Conservation (phyloP, 2,797 vertebrate species). For the Miichthys miiuy region DNA sequence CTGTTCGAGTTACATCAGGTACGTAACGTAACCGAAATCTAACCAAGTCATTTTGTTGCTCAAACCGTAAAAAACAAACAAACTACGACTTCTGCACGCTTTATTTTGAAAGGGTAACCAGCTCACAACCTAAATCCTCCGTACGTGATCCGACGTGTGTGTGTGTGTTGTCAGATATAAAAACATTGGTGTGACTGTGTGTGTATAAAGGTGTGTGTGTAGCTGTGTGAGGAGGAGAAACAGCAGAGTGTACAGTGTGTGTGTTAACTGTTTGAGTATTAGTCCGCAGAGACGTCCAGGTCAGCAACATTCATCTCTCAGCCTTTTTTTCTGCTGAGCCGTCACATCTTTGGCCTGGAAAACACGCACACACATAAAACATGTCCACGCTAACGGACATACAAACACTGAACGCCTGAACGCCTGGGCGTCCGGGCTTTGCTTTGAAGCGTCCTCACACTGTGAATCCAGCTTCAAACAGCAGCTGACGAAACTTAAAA, state of each 20-base stretch:
- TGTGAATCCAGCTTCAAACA: conserved; percentile 37
- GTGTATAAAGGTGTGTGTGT: background rate
- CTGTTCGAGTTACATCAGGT: too few relatives aligned
- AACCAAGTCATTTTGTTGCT: too few relatives aligned
- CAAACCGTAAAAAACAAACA: too few relatives aligned
- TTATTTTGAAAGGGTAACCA: too few relatives aligned
- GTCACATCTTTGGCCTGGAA: conserved; percentile 29
- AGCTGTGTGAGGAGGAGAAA: conserved; percentile 21
- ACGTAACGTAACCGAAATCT: too few relatives aligned
- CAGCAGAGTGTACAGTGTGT: conserved; percentile 38
- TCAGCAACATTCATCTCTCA: conserved; percentile 68
- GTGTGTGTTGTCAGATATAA: background rate
- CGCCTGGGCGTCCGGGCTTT: background rate
- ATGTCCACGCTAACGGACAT: conserved; percentile 2
- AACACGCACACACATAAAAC: conserved; percentile 5
- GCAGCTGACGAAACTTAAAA: conserved; percentile 23
- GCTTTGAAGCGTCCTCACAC: conserved; percentile 31
- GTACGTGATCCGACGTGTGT: background rate
- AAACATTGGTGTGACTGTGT: background rate
- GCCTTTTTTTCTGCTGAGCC: conserved; percentile 73
- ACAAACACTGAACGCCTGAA: background rate
- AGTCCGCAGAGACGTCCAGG: conserved; percentile 57
- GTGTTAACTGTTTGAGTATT: conserved; percentile 43
- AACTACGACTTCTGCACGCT: background rate
- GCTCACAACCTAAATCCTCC: too few relatives aligned